These are phyloP conservation scores for Neelides sp. DNA, from an alignment of 1,140 invertebrate genomes.

Conservation along the genomic window DNA sequence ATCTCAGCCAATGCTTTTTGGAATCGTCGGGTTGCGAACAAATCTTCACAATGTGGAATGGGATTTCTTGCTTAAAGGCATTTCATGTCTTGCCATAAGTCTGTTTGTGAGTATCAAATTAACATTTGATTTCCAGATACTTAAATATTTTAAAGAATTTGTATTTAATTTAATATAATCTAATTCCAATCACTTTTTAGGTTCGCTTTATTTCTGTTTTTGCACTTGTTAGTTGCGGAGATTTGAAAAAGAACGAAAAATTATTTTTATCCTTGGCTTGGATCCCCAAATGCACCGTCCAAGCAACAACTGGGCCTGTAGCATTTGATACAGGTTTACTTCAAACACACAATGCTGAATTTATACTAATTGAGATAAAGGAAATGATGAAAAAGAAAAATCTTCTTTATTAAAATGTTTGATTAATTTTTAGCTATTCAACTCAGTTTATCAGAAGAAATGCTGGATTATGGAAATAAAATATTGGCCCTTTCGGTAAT, in stretches of 20 bases:
- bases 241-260: constrained; percentile 13
- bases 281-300: constrained; percentile 29
- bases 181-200: constrained; percentile 1
- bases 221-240: not conserved
- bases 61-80: constrained; percentile 10
- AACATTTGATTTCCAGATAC: too few species aligned
- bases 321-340: constrained; percentile 16
- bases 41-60: constrained; percentile 21
- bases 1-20: constrained; percentile 27
- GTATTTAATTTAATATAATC: not conserved
- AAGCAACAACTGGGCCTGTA: constrained; percentile 25
- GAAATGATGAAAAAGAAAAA: too few species aligned
- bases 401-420: too few species aligned
- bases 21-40: constrained; percentile 19
- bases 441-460: not conserved
- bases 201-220: constrained; percentile 10
- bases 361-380: too few species aligned
- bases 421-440: too few species aligned
- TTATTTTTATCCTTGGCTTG: constrained; percentile 20
- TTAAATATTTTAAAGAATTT: too few species aligned
- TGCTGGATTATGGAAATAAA: too few species aligned
- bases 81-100: constrained; percentile 16
- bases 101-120: not conserved
- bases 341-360: too few species aligned
- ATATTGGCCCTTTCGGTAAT: constrained; percentile 14